These are phyloP conservation scores for Thyatira batis DNA, from an alignment of 2,888 invertebrate genomes.

Conservation along the genomic window DNA sequence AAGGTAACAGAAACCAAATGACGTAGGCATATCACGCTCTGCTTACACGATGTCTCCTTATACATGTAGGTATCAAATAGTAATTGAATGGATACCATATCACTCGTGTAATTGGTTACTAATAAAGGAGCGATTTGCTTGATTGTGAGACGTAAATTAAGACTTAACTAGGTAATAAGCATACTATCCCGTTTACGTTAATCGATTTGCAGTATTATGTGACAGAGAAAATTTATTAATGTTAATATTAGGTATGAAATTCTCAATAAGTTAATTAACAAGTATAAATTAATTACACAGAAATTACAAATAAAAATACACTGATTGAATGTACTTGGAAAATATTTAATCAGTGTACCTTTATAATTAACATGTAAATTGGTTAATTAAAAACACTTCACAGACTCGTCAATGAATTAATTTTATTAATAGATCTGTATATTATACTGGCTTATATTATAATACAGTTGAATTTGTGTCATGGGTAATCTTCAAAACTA, in stretches of 20 bases:
- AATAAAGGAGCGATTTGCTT: constrained; percentile 34
- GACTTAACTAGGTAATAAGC: constrained; percentile 16
- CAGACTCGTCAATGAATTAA: not conserved
- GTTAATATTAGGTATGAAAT: not conserved
- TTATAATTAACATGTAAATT: not conserved
- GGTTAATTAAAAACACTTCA: not conserved
- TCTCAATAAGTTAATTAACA: not conserved
- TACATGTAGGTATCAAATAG: constrained; percentile 11
- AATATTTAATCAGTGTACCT: not conserved
- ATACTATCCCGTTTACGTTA: constrained; percentile 15
- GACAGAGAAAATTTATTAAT: not conserved
- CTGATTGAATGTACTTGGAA: no score
- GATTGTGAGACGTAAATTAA: constrained; percentile 30
- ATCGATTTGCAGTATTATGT: not conserved
- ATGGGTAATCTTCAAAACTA: no score
- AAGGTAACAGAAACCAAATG: no score
- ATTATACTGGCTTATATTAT: no score
- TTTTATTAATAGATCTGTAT: no score
- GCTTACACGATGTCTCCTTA: not conserved
- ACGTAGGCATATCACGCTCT: no score
- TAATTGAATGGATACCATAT: constrained; percentile 9
- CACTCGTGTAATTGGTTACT: constrained; percentile 28
- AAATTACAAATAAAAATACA: not conserved
- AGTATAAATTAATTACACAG: not conserved
- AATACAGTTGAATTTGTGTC: no score